phyloP scores from a whole-genome alignment of 2,888 invertebrate genomes.

The Incurvaria masculella region DNA sequence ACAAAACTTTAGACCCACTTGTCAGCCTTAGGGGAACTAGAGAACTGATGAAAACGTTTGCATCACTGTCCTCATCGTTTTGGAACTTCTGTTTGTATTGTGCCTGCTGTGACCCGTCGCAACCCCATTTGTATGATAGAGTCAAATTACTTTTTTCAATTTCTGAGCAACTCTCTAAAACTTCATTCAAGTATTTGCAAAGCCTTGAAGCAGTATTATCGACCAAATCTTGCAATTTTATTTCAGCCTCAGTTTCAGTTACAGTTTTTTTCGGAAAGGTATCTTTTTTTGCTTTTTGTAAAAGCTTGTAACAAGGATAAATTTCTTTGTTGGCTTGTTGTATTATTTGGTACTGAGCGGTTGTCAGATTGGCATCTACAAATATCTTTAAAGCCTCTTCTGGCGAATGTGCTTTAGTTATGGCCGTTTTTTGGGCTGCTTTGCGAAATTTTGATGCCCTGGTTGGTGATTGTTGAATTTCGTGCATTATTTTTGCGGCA shows the following conservation, averaged over 20 bases:
- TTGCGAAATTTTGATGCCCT: slow-evolving; percentile 5
- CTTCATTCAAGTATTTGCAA: too few relatives aligned
- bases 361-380: slow-evolving; percentile 4
- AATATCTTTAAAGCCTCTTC: slow-evolving; percentile 3
- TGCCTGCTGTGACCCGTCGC: too few relatives aligned
- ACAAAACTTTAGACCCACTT: too few relatives aligned
- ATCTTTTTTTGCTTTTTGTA: slow-evolving; percentile 5
- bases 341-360: slow-evolving; percentile 4
- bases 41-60: too few relatives aligned
- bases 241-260: slow-evolving; percentile 5
- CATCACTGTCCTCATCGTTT: too few relatives aligned
- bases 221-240: slow-evolving; percentile 5
- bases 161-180: too few relatives aligned
- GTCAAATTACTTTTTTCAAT: too few relatives aligned
- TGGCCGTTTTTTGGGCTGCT: slow-evolving; percentile 1
- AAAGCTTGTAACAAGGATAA: slow-evolving; percentile 1
- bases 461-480: slow-evolving; percentile 2
- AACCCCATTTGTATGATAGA: too few relatives aligned
- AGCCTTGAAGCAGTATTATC: too few relatives aligned
- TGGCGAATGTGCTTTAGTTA: neutral
- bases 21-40: too few relatives aligned
- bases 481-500: slow-evolving; percentile 4
- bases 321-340: slow-evolving; percentile 4
- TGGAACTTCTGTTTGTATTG: too few relatives aligned
- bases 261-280: slow-evolving; percentile 4